A percentile compares a stretch with the other conserved stretches of the same genome.
Evolutionary conservation across 2,113 vertebrate species (phyloP).

Genomic region (Grammomys dolichurus): DNA sequence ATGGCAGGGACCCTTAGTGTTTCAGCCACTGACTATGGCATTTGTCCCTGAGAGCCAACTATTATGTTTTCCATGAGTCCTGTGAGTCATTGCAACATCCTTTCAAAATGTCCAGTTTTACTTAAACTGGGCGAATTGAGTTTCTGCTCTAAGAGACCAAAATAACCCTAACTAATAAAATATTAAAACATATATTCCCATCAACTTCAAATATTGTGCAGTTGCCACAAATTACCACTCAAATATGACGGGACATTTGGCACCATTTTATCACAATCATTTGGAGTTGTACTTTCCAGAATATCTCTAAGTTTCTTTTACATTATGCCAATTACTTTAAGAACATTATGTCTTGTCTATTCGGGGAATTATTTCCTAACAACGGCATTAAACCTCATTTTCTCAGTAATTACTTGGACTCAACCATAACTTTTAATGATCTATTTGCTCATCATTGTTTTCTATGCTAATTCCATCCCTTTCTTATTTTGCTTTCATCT

Average conservation of each 20-base stretch:
- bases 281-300: conserved; percentile 45
- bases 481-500: not conserved
- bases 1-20: fast-evolving
- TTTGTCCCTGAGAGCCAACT: not conserved
- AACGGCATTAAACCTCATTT: conserved; percentile 51
- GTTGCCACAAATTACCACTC: not conserved
- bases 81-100: fast-evolving
- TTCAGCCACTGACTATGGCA: too few relatives aligned
- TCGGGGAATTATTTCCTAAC: conserved; percentile 62
- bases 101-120: not conserved
- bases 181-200: not conserved
- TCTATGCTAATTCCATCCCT: not conserved
- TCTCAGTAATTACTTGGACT: conserved; percentile 60
- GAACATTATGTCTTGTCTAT: conserved; percentile 59
- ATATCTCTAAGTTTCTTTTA: conserved; percentile 51
- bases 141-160: not conserved
- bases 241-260: conserved; percentile 50
- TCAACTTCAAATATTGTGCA: not conserved
- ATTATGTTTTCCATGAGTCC: not conserved
- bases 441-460: conserved; percentile 7
- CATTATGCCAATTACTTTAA: conserved; percentile 57
- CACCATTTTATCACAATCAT: not conserved
- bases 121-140: not conserved
- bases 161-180: not conserved
- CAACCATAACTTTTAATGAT: conserved; percentile 49